Conservation (phyloP, 2,797 vertebrate species). For the Amazona ochrocephala region DNA sequence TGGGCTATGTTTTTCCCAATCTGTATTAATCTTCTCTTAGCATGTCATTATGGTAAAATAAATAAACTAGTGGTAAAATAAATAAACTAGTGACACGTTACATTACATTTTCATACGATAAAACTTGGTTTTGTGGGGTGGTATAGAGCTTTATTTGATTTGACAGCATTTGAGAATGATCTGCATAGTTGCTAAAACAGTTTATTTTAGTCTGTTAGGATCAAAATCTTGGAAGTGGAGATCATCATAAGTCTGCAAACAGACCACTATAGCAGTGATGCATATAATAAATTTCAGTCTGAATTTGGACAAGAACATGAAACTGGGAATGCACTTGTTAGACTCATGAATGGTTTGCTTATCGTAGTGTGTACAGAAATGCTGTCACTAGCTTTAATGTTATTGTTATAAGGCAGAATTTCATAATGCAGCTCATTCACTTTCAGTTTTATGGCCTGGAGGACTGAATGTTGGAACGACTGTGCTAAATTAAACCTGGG, state of each 20-base stretch:
- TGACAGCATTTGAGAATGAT: not conserved
- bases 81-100: not conserved
- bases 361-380: not conserved
- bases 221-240: not conserved
- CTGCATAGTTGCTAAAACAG: not conserved
- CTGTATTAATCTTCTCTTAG: not conserved
- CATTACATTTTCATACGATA: not conserved
- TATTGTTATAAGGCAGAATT: not conserved
- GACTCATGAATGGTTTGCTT: not conserved
- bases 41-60: not conserved
- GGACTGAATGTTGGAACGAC: not conserved
- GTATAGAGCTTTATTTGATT: not conserved
- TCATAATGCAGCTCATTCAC: not conserved
- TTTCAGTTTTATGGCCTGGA: not conserved
- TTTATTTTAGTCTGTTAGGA: not conserved
- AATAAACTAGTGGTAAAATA: not conserved
- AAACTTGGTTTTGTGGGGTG: fast-evolving
- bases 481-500: slow-evolving; percentile 23
- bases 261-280: not conserved
- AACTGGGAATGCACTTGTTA: not conserved
- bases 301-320: not conserved
- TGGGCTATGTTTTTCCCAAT: not conserved
- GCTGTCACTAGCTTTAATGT: not conserved
- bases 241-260: not conserved
- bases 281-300: not conserved